Evolutionary conservation across 1,140 invertebrate genomes (phyloP).

Genomic region (Grapholita molesta): DNA sequence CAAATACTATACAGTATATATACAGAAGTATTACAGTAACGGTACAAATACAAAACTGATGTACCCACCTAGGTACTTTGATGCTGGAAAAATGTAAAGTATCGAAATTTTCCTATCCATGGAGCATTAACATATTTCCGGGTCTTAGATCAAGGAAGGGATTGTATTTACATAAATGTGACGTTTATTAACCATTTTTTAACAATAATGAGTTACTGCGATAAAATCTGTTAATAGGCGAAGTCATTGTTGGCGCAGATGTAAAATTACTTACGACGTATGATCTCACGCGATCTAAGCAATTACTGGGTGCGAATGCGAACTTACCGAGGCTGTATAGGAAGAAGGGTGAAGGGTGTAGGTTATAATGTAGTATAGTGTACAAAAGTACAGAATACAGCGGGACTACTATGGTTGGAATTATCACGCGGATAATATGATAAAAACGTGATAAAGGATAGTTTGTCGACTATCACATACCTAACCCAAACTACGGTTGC

Average conservation of each 20-base stretch:
- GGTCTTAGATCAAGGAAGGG: background rate
- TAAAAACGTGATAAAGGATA: too few relatives aligned
- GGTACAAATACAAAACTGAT: too few relatives aligned
- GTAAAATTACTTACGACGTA: constrained; percentile 7
- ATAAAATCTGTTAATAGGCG: background rate
- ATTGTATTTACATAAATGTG: background rate
- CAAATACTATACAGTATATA: too few relatives aligned
- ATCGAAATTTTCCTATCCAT: background rate
- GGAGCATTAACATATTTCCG: background rate
- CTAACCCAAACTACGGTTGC: too few relatives aligned
- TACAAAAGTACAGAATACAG: background rate
- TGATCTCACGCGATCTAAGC: constrained; percentile 10
- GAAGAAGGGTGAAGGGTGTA: too few relatives aligned
- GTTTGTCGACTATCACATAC: too few relatives aligned
- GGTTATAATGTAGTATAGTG: too few relatives aligned
- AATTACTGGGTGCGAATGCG: background rate
- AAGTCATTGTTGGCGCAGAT: constrained; percentile 10
- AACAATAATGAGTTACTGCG: constrained; percentile 13
- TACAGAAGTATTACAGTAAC: too few relatives aligned
- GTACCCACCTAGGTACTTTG: too few relatives aligned
- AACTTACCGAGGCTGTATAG: background rate
- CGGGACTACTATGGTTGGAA: too few relatives aligned
- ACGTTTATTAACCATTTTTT: background rate
- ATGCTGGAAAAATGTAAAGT: too few relatives aligned
- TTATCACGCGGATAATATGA: too few relatives aligned